These are phyloP conservation scores for Chaetogeoica ovagalla DNA, from an alignment of 2,888 invertebrate genomes.

Conservation along the genomic window DNA sequence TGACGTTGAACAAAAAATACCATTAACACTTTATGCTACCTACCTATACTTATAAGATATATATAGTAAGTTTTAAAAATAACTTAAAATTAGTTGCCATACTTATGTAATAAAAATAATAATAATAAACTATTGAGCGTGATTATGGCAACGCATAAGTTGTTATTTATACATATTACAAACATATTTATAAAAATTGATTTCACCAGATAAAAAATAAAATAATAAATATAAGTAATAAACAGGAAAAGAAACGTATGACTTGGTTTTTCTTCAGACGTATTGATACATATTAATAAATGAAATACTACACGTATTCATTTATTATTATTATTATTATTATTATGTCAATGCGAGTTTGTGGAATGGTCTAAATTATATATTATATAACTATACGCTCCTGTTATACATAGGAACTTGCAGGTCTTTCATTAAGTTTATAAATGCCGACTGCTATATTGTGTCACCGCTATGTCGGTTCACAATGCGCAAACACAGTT, in stretches of 20 bases:
- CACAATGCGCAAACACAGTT: constrained; percentile 63
- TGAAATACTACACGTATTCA: not conserved
- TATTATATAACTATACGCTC: constrained; percentile 2
- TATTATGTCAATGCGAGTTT: not conserved
- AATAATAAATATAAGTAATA: constrained; percentile 6
- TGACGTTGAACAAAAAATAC: constrained; percentile 1
- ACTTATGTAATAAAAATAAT: constrained; percentile 4
- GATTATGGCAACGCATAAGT: constrained; percentile 23
- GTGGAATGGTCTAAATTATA: not conserved
- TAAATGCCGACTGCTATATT: not conserved
- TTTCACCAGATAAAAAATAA: constrained; percentile 12
- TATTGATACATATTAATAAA: not conserved
- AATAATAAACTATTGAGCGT: constrained; percentile 31
- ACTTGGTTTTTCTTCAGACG: not conserved
- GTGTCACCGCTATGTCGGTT: constrained; percentile 28
- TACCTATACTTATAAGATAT: not conserved
- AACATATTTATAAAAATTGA: constrained; percentile 3
- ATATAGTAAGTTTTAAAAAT: constrained; percentile 5
- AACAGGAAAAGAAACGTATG: constrained; percentile 12
- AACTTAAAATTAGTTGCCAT: constrained; percentile 14
- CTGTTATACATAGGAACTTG: constrained; percentile 39
- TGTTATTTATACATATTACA: not conserved
- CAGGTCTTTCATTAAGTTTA: not conserved
- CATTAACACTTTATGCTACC: not conserved
- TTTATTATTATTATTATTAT: not conserved